Base-by-base conservation (phyloP, 2,797 vertebrate genomes). In the Bryconaethiops microstoma region DNA sequence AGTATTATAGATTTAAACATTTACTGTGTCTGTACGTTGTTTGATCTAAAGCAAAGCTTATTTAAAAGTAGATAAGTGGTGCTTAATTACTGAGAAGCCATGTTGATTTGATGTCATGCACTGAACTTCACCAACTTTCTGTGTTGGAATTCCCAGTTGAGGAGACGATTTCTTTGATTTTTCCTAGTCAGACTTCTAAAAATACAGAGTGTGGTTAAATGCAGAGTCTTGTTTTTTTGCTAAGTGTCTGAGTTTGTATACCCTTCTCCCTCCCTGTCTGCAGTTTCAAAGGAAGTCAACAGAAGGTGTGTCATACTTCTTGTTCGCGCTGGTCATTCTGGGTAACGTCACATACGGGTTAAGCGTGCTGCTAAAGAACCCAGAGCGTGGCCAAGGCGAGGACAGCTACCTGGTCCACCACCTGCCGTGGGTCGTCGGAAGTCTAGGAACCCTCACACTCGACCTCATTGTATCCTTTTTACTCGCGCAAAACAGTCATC, bases 371-470 rank as follows among this genome's bases (percentile, higher is more conserved):
- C 85, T 98, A 84, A 99, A 99, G 88, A 96, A 97, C 90, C 98
- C 98, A 0, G 95, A 96, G 0, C 57, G 1, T 0, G 94, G 93
- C 13, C 93, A 97, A 77, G 85, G 89, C 0, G 94, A 97, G 83
- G 89, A 72, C 0, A 95, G 93, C 90, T 98, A 97, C 80, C 0
- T 98, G 4, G 19, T 98, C 79, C 97, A 96, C 84, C 98, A 99
- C 89, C 88, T 99, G 59, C 98, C 98, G 50, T 99, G 98, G 98
- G 94, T 99, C 16, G 88, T 99, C 6, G 98, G 98, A 89, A 99
- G 97, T 89, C 93, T 99, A 29, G 98, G 98, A 0, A 96, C 98
- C 0, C 96, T 99, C 74, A 81, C 89, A 7, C 92, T 99, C 0
- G 98, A 99, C 7, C 19, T 96, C 7, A 3, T 96, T 0, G 93